These are phyloP conservation scores for Ephestia elutella DNA, from an alignment of 1,140 invertebrate species.

Conservation along the genomic window DNA sequence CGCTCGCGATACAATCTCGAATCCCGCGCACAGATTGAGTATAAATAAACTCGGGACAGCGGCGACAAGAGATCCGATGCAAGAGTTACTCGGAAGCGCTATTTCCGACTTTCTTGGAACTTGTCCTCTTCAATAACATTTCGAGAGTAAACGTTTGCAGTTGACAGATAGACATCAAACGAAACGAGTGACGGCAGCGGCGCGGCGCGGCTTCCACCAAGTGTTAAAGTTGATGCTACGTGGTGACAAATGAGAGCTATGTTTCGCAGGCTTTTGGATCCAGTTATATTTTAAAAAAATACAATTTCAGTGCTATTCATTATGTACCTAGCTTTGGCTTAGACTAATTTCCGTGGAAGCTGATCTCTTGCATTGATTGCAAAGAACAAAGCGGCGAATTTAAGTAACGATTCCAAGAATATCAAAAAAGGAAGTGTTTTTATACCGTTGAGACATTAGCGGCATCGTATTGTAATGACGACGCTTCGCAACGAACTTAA, in stretches of 20 bases:
- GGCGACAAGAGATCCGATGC: slow-evolving; percentile 55
- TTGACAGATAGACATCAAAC: slow-evolving; percentile 15
- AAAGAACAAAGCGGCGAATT: too few species aligned
- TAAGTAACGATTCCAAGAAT: too few species aligned
- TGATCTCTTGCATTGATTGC: too few species aligned
- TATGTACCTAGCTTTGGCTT: too few species aligned
- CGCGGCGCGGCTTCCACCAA: background rate
- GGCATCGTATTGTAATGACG: too few species aligned
- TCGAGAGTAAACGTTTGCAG: slow-evolving; percentile 20
- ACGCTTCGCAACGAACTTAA: slow-evolving; percentile 4
- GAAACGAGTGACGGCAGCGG: background rate
- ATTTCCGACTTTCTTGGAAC: slow-evolving; percentile 66
- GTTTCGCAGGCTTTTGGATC: too few species aligned
- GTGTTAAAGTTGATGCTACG: background rate
- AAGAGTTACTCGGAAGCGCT: slow-evolving; percentile 66
- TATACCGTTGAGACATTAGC: too few species aligned
- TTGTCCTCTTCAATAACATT: slow-evolving; percentile 40
- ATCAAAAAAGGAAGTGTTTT: too few species aligned
- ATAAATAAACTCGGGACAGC: slow-evolving; percentile 48
- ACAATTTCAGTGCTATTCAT: too few species aligned
- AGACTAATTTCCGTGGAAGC: too few species aligned
- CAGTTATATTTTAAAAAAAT: too few species aligned
- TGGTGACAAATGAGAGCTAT: background rate
- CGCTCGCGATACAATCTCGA: slow-evolving; percentile 27
- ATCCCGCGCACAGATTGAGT: slow-evolving; percentile 38